phyloP scores from a whole-genome alignment of 2,113 vertebrate genomes.

The Vombatus ursinus region DNA sequence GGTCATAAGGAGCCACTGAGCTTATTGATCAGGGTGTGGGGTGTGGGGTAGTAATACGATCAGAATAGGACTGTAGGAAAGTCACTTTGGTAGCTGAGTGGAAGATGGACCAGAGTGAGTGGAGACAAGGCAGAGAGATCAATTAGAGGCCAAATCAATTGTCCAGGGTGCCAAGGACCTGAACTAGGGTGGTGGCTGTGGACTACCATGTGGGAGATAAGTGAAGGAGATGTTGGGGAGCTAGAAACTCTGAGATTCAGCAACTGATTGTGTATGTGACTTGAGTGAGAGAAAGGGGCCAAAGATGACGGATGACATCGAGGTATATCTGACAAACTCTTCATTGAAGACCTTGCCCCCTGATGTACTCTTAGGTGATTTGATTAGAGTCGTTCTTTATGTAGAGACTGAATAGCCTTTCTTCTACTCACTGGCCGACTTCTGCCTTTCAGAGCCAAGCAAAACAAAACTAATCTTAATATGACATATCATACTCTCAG shows the following conservation, averaged over 20 bases:
- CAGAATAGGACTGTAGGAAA: background rate
- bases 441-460: background rate
- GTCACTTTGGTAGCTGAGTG: background rate
- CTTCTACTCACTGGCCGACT: background rate
- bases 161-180: background rate
- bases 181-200: background rate
- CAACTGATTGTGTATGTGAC: background rate
- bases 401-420: background rate
- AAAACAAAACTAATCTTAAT: background rate
- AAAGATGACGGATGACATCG: background rate
- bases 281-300: background rate
- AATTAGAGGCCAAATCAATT: background rate
- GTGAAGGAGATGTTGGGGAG: background rate
- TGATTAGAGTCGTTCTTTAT: background rate
- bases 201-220: background rate
- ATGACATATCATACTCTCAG: background rate
- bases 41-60: background rate
- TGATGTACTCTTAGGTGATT: background rate
- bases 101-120: background rate
- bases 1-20: background rate
- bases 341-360: background rate
- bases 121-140: background rate
- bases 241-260: background rate
- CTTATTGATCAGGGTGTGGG: background rate
- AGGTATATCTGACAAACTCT: background rate